phyloP scores from a whole-genome alignment of 2,797 vertebrate species.

The Crocodylus rhombifer region DNA sequence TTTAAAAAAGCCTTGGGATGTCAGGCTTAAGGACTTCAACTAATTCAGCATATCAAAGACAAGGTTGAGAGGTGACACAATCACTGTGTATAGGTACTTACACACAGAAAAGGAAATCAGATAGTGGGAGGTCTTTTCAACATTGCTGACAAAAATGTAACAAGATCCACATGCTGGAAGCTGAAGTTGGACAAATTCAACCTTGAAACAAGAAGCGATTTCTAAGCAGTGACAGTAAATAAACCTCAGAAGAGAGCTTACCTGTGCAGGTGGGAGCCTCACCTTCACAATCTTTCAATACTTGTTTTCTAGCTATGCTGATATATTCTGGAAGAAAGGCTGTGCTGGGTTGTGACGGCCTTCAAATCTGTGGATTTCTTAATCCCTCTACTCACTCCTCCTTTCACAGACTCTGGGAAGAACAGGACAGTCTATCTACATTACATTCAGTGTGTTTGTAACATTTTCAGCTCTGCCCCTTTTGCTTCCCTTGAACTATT shows the following conservation, averaged over 20 bases:
- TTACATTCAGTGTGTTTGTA: no score
- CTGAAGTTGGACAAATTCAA: constrained; percentile 52
- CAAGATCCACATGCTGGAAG: constrained; percentile 56
- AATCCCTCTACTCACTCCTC: no score
- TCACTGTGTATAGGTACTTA: constrained; percentile 48
- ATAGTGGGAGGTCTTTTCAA: constrained; percentile 40
- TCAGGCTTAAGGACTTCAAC: not conserved
- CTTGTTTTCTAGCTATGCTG: no score
- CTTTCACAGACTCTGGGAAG: no score
- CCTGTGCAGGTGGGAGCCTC: not conserved
- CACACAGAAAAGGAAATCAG: constrained; percentile 31
- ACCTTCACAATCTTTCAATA: no score
- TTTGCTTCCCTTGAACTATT: not conserved
- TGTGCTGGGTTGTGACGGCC: no score
- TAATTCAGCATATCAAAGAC: constrained; percentile 20
- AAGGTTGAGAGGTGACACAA: constrained; percentile 33
- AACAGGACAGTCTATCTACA: no score
- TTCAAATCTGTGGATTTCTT: no score
- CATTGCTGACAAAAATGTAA: constrained; percentile 60
- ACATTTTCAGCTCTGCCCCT: not conserved
- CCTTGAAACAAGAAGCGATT: constrained; percentile 55
- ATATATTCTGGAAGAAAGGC: no score
- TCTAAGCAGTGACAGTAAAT: constrained; percentile 38
- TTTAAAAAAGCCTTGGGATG: no score
- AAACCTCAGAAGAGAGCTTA: constrained; percentile 9